phyloP scores from a whole-genome alignment of 2,797 vertebrate genomes.

The Pangasius krempfi region DNA sequence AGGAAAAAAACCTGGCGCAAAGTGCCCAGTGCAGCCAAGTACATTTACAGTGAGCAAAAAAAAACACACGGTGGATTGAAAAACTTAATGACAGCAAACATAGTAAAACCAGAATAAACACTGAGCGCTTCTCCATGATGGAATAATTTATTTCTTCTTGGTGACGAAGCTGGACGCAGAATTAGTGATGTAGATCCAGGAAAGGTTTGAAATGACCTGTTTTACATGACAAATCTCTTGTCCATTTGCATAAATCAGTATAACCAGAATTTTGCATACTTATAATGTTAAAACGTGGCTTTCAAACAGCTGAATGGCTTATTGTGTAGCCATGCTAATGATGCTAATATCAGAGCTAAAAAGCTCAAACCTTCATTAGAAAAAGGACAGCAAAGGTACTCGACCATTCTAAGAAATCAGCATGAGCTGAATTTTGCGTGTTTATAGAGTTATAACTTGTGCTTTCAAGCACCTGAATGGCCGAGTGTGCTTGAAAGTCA shows the following conservation, averaged over 20 bases:
- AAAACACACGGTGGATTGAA: not conserved
- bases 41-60: not conserved
- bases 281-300: not conserved
- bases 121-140: not conserved
- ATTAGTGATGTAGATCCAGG: not conserved
- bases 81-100: not conserved
- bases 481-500: not conserved
- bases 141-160: not conserved
- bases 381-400: not conserved
- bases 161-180: not conserved
- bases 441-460: not conserved
- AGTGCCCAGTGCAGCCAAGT: not conserved
- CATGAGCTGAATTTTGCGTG: not conserved
- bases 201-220: not conserved
- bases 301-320: not conserved
- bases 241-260: not conserved
- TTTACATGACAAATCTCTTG: not conserved
- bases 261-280: not conserved
- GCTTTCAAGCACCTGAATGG: not conserved
- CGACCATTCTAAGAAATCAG: not conserved
- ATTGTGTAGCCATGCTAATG: too few relatives aligned
- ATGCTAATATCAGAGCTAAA: not conserved
- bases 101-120: not conserved
- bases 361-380: not conserved
- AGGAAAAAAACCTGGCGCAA: not conserved